Conservation (phyloP, 2,113 vertebrate species). For the Egretta garzetta region DNA sequence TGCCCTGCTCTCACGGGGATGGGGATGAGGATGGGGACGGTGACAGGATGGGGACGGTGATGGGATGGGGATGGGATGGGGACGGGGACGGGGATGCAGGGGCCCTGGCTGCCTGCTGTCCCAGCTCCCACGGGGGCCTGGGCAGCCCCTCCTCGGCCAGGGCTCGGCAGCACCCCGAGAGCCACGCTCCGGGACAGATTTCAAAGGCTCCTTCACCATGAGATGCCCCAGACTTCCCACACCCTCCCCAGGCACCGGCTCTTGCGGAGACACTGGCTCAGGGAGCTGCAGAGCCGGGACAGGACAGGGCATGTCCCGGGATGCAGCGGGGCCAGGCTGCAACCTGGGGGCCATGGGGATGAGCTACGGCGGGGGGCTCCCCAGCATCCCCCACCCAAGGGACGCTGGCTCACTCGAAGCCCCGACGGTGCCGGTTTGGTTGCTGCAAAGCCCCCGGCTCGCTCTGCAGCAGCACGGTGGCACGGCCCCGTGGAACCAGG, state of each 20-base stretch:
- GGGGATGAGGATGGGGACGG: not conserved
- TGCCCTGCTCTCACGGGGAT: not conserved
- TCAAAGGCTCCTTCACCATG: not conserved
- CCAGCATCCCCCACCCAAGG: not conserved
- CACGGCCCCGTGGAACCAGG: not conserved
- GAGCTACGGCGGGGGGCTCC: not conserved
- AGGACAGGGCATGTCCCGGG: not conserved
- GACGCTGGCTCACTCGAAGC: not conserved
- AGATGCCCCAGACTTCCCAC: not conserved
- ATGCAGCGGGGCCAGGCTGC: not conserved
- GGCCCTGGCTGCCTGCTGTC: too few species aligned
- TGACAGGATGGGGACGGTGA: too few species aligned
- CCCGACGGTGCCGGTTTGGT: rapidly evolving
- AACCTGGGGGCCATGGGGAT: not conserved
- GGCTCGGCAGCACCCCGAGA: not conserved
- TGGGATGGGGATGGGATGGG: not conserved
- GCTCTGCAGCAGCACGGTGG: too few species aligned
- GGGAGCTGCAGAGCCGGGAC: not conserved
- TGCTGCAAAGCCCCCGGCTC: not conserved
- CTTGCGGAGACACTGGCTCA: rapidly evolving
- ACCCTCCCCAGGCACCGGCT: not conserved
- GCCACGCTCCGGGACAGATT: not conserved
- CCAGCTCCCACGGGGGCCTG: not conserved
- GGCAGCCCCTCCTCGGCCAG: not conserved
- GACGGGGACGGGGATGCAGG: not conserved